Evolutionary conservation across 2,888 invertebrate genomes (phyloP).

Genomic region (Myopa testacea): DNA sequence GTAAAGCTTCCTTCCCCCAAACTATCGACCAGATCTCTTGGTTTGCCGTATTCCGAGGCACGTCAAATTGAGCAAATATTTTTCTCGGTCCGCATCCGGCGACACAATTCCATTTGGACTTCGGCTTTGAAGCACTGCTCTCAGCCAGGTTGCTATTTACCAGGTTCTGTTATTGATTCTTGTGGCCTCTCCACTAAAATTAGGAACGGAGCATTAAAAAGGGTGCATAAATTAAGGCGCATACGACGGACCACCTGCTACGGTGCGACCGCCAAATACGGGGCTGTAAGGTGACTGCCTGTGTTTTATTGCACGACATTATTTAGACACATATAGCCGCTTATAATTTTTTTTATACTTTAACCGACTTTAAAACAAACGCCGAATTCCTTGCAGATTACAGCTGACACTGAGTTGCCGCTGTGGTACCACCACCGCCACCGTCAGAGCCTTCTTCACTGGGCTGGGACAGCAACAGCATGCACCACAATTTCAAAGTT

Average conservation of each 20-base stretch:
- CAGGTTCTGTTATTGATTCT: conserved; percentile 46
- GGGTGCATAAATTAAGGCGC: conserved; percentile 62
- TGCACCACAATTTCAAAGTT: background rate
- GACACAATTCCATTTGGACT: conserved; percentile 61
- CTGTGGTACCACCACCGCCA: background rate
- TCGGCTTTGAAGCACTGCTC: conserved; percentile 52
- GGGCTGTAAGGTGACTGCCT: background rate
- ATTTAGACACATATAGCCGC: background rate
- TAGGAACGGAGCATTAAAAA: conserved; percentile 41
- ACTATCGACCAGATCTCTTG: no score
- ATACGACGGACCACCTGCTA: conserved; percentile 34
- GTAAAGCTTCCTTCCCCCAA: background rate
- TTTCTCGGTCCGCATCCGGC: conserved; percentile 59
- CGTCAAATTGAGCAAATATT: conserved; percentile 40
- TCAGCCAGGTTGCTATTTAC: conserved; percentile 30
- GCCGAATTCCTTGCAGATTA: conserved; percentile 27
- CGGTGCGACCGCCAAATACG: background rate
- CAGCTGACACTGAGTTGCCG: background rate
- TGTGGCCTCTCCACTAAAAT: conserved; percentile 32
- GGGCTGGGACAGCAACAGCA: background rate
- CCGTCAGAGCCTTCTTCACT: background rate
- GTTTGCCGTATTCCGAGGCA: background rate
- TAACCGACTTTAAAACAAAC: conserved; percentile 22
- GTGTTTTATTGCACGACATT: background rate
- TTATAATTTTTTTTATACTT: conserved; percentile 14